These are phyloP conservation scores for Irena cyanogastra DNA, from an alignment of 2,113 vertebrate genomes.

Conservation along the genomic window DNA sequence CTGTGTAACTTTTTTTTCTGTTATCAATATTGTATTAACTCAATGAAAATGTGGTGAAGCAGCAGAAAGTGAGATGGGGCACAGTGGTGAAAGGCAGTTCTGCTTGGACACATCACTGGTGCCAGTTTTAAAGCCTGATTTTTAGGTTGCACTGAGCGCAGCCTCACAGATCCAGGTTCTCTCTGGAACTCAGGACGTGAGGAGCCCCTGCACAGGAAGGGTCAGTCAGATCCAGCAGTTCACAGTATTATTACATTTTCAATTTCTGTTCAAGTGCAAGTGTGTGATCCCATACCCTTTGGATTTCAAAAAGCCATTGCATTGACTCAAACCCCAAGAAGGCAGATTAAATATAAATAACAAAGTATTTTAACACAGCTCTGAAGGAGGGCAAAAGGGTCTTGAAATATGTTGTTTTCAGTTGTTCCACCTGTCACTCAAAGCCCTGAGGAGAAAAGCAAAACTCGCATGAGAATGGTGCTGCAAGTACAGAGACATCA, in stretches of 20 bases:
- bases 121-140: not conserved
- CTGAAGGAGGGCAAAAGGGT: not conserved
- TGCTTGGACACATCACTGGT: not conserved
- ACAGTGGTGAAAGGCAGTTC: not conserved
- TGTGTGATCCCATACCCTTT: not conserved
- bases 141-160: not conserved
- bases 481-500: not conserved
- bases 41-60: not conserved
- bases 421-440: not conserved
- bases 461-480: not conserved
- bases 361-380: not conserved
- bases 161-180: not conserved
- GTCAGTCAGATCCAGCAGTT: constrained; percentile 9
- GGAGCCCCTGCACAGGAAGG: not conserved
- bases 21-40: not conserved
- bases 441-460: not conserved
- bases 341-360: constrained; percentile 27
- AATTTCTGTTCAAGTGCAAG: constrained; percentile 14
- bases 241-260: constrained; percentile 15
- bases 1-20: not conserved
- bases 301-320: constrained; percentile 21
- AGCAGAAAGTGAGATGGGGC: not conserved
- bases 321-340: not conserved
- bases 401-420: not conserved
- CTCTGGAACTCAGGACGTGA: not conserved